Conservation (phyloP, 2,797 vertebrate genomes). For the Vespertilio murinus region DNA sequence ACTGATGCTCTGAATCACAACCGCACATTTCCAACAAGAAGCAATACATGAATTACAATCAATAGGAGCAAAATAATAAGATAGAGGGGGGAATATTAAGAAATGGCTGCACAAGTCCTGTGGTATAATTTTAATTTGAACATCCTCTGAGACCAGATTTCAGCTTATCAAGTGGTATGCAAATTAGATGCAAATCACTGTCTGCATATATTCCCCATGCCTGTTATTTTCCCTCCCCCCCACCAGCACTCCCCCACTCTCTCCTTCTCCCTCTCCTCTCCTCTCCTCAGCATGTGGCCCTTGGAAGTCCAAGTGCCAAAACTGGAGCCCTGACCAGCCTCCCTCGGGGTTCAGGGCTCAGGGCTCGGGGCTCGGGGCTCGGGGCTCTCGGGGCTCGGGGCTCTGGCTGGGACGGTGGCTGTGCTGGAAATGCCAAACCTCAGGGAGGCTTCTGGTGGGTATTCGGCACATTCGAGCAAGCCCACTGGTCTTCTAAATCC, state of each 20-base stretch:
- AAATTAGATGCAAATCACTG: constrained; percentile 52
- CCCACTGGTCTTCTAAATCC: constrained; percentile 5
- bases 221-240: neutral
- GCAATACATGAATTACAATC: neutral
- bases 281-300: neutral
- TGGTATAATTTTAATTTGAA: constrained; percentile 60
- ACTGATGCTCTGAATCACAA: neutral
- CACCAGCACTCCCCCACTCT: accelerated
- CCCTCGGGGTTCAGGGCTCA: neutral
- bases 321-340: neutral
- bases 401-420: neutral
- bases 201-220: neutral
- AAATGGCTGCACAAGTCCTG: neutral
- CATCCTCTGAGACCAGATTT: constrained; percentile 48
- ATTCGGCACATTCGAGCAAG: neutral
- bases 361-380: neutral
- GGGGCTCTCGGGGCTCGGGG: too few relatives aligned
- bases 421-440: neutral
- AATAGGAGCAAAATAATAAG: constrained; percentile 28
- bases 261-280: neutral
- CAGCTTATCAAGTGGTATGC: constrained; percentile 50
- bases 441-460: neutral
- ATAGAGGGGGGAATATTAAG: neutral
- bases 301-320: constrained; percentile 36
- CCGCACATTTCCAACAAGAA: constrained; percentile 34